Conservation (phyloP, 35 echinoderm and acorn worm species). For the Stichopus chloronotus region DNA sequence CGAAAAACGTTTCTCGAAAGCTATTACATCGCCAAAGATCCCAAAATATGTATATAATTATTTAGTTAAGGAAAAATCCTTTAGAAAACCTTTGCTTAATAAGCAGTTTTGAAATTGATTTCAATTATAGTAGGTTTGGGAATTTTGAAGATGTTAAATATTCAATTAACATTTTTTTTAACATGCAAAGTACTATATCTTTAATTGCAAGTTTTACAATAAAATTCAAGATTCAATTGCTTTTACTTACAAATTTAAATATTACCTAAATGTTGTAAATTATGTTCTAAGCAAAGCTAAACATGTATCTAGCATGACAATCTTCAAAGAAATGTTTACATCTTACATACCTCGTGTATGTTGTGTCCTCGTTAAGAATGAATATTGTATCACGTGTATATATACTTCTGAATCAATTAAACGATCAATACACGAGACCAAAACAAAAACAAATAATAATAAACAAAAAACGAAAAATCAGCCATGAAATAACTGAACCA, state of each 20-base stretch:
- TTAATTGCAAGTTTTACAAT: background rate
- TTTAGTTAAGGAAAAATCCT: background rate
- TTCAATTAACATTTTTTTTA: background rate
- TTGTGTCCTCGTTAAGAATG: constrained; percentile 1
- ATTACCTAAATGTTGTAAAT: background rate
- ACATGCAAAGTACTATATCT: background rate
- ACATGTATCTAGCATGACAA: background rate
- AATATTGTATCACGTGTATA: background rate
- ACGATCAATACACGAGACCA: no score
- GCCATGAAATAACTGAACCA: no score
- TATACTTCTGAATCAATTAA: background rate
- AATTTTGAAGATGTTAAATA: background rate
- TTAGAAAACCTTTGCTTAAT: background rate
- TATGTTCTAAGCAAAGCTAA: background rate
- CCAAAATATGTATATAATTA: background rate
- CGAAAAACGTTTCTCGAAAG: background rate
- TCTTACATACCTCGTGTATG: background rate
- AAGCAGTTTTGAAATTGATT: background rate
- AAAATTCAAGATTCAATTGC: background rate
- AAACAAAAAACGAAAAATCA: no score
- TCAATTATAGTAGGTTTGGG: no score
- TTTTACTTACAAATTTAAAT: background rate
- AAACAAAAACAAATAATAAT: no score
- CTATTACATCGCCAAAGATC: background rate
- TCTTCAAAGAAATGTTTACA: background rate